A percentile compares a stretch with the other conserved stretches of the same genome.
phyloP scores from a whole-genome alignment of 2,888 invertebrate genomes.

The Drepana falcataria region DNA sequence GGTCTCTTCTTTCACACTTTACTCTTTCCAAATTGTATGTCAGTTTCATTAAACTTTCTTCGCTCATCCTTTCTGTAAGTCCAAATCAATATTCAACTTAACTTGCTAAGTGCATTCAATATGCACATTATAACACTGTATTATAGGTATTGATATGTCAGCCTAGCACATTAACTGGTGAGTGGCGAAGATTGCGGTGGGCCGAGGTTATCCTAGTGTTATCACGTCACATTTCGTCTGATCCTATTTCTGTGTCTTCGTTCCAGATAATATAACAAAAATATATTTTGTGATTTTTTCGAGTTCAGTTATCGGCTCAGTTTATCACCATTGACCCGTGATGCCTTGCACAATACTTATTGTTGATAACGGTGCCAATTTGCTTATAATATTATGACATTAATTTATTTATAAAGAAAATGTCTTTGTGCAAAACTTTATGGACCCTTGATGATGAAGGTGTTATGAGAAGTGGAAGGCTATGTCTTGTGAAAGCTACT shows the following conservation, averaged over 20 bases:
- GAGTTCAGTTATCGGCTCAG: slow-evolving; percentile 44
- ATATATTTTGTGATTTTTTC: slow-evolving; percentile 43
- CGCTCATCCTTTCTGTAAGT: too few species aligned
- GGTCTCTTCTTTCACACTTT: too few species aligned
- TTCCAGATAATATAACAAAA: slow-evolving; percentile 45
- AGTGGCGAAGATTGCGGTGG: slow-evolving; percentile 8
- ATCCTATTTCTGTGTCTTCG: slow-evolving; percentile 34
- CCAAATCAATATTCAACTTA: too few species aligned
- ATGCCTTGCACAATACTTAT: slow-evolving; percentile 59
- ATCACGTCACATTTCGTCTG: slow-evolving; percentile 27
- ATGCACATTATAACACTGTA: too few species aligned
- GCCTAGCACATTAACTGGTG: slow-evolving; percentile 2
- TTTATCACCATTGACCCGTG: slow-evolving; percentile 58
- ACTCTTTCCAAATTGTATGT: too few species aligned
- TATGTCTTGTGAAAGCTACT: too few species aligned
- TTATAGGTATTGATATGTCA: neutral
- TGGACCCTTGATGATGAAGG: too few species aligned
- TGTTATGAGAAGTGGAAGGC: too few species aligned
- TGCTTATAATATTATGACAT: slow-evolving; percentile 29
- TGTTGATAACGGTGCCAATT: slow-evolving; percentile 50
- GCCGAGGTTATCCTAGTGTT: slow-evolving; percentile 35
- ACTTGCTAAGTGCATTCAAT: too few species aligned
- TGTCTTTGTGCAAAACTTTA: neutral
- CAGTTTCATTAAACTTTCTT: too few species aligned
- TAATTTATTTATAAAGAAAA: slow-evolving; percentile 10